Base-by-base conservation (phyloP, 37 sponge, comb jelly and placozoan species). In the Chondrosia reniformis region DNA sequence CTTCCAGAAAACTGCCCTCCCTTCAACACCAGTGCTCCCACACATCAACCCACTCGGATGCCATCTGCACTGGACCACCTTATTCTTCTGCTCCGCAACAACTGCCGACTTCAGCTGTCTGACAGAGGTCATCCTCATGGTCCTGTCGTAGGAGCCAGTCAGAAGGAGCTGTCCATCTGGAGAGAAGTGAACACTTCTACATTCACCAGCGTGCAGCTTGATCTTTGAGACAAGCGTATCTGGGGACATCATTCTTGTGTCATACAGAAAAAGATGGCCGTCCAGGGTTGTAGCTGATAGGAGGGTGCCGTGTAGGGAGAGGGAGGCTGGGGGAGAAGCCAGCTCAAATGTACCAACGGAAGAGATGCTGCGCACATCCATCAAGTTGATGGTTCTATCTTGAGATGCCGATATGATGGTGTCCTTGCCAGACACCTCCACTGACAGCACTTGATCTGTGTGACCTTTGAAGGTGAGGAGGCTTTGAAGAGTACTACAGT, bases 1-100 rank as follows among this genome's bases (percentile, higher is more conserved):
- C 43, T 38, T 34, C 93, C 93, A 92, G 73, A 92, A 84, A 46
- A 83, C 63, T 13, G 83, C 93, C 15, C 38, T 88, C 46, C 82
- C 84, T 65, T 92, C 90, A 10, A 82, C 76, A 1, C 90, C 55
- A 45, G 90, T 84, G 38, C 81, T 81, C 4, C 85, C 85, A 82
- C 89, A 81, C 15, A 80, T 6, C 0, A 56, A 5, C 22, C 86
- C 83, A 34, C 63, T 33, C 0, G 82, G 55, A 63, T 93, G 94
- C 94, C 94, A 95, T 33, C 87, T 82, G 78, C 81, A 79, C 74
- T 95, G 93, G 33, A 95, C 78, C 37, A 92, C 95, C 54, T 95
- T 95, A 65, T 89, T 87, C n/a, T 25, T 30, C 67, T 92, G 87
- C 39, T 79, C 76, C 34, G 76, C 77, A 28, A 89, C 72, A 24